Conservation (phyloP, 2,113 vertebrate species). For the Megaceryle torquata region DNA sequence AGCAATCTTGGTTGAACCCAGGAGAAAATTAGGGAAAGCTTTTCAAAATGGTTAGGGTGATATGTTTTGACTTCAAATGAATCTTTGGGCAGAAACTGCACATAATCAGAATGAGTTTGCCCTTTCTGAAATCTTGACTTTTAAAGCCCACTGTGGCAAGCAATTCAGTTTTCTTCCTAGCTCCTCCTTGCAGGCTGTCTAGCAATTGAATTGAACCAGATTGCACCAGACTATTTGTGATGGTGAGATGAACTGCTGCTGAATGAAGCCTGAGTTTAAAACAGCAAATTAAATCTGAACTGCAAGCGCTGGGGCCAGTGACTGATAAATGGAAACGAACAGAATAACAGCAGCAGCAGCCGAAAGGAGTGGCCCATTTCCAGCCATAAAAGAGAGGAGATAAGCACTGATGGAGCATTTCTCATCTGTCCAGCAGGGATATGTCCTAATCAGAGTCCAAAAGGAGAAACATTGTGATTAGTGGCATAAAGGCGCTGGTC, state of each 20-base stretch:
- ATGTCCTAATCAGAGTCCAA: not conserved
- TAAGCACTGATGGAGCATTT: conserved; percentile 2
- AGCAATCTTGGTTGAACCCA: not conserved
- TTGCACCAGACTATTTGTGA: not conserved
- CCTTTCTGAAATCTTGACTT: not conserved
- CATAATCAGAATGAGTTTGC: not conserved
- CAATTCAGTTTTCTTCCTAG: not conserved
- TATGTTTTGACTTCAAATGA: not conserved
- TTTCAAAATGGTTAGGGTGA: not conserved
- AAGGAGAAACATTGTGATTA: not conserved
- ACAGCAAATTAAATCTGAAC: conserved; percentile 19
- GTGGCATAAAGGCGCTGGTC: not conserved
- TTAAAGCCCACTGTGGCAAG: not conserved
- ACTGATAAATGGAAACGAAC: not conserved
- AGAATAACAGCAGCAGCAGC: not conserved
- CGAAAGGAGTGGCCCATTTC: not conserved
- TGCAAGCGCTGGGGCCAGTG: not conserved
- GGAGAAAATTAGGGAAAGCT: not conserved
- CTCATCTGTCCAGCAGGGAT: not conserved
- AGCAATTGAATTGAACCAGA: not conserved
- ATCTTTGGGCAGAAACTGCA: not conserved
- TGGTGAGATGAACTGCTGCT: not conserved
- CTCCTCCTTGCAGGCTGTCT: not conserved
- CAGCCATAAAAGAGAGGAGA: not conserved
- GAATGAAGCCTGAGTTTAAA: not conserved